Conservation (phyloP, 1,140 invertebrate genomes). For the Brachionus rotundiformis region DNA sequence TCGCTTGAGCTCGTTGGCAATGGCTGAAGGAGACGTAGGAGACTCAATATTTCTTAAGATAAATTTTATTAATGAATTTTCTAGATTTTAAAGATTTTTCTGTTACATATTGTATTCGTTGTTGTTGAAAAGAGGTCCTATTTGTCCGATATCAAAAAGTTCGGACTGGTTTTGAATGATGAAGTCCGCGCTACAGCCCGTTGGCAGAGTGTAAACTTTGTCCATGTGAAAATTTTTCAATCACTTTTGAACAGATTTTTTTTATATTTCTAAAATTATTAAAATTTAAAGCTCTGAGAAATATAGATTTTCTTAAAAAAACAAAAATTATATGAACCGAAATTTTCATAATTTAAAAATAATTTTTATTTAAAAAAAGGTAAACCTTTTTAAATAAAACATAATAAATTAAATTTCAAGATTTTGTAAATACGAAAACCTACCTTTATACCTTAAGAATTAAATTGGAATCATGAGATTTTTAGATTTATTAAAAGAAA, state of each 20-base stretch:
- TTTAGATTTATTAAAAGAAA: not conserved
- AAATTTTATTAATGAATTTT: not conserved
- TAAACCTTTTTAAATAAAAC: not conserved
- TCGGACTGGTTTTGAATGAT: not conserved
- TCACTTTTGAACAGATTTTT: not conserved
- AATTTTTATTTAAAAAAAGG: not conserved
- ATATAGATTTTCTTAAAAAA: not conserved
- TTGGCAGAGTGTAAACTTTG: not conserved
- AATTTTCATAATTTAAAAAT: constrained; percentile 24
- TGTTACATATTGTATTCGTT: not conserved
- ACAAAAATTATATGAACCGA: not conserved
- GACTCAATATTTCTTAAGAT: not conserved
- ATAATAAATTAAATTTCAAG: constrained; percentile 37
- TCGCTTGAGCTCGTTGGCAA: constrained; percentile 2
- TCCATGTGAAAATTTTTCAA: not conserved
- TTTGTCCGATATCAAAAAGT: not conserved
- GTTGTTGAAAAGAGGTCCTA: not conserved
- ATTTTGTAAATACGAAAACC: constrained; percentile 25
- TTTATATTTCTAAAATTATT: not conserved
- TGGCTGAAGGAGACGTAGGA: not conserved
- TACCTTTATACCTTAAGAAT: constrained; percentile 10
- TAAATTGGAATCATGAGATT: constrained; percentile 2
- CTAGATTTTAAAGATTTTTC: not conserved
- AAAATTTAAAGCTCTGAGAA: not conserved
- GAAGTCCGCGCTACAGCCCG: not conserved